Conservation (phyloP, 2,888 invertebrate genomes). For the Andricus quercusramuli region DNA sequence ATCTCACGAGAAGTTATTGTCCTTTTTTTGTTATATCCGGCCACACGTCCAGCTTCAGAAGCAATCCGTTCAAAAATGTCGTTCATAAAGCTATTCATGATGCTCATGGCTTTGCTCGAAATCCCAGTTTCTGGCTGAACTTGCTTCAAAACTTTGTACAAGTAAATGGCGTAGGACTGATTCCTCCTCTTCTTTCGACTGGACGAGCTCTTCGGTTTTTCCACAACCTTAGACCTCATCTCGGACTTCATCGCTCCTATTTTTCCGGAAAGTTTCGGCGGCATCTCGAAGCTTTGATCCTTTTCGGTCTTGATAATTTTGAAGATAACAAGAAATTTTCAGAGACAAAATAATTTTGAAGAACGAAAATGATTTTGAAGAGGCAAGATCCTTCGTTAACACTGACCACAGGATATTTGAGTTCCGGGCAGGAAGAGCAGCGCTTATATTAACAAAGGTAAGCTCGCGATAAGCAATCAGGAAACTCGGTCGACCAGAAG, state of each 20-base stretch:
- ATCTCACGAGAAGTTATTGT: too few species aligned
- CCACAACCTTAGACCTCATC: constrained; percentile 78
- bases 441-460: not conserved
- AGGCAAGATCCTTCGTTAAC: not conserved
- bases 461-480: not conserved
- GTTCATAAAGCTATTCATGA: constrained; percentile 64
- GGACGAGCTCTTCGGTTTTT: constrained; percentile 68
- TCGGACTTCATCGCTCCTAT: constrained; percentile 41
- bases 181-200: too few species aligned
- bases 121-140: constrained; percentile 79
- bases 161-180: constrained; percentile 75
- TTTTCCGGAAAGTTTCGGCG: not conserved
- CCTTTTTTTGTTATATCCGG: too few species aligned
- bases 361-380: not conserved
- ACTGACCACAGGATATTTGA: not conserved
- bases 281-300: not conserved
- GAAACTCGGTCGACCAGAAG: not conserved
- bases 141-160: constrained; percentile 81
- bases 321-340: too few species aligned
- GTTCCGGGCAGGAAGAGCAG: not conserved
- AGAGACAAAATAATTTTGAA: too few species aligned
- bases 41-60: too few species aligned
- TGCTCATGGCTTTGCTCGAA: constrained; percentile 58
- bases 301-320: not conserved
- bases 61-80: constrained; percentile 70